Evolutionary conservation across 2,797 vertebrate genomes (phyloP), one percentile per base, ranked within the genome.

Genomic region (Cichlasoma orientale): DNA sequence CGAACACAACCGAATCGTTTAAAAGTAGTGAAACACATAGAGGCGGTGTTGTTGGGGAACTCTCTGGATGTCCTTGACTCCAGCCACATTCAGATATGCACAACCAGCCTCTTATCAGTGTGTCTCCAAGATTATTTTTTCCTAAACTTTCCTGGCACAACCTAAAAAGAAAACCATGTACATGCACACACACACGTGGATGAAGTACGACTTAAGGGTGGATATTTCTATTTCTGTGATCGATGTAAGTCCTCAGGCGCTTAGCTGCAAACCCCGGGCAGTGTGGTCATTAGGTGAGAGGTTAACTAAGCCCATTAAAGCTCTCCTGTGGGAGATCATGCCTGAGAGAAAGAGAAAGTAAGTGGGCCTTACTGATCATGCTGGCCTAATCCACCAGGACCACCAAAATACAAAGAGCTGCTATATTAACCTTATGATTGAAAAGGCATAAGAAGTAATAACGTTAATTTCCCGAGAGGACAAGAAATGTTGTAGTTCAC

Each of bases 291-390:
- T 79, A 61, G 78, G 58, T 18, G 16, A 85, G 78, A 87, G 86
- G 79, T 88, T 82, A 90, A 75, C 74, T 80, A 41, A 76, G 86
- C 78, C 79, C 80, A 91, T 90, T 88, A 90, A 92, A 91, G 75
- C 78, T 68, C 69, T 82, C 79, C 85, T 80, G 41, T 83, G 80
- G 83, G 81, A 86, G 86, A 90, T 72, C 70, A 87, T 77, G 56
- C 75, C 69, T 71, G 71, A 74, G 79, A 84, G 78, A 56, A 57
- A 80, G 79, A 77, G 86, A 89, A 87, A 88, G 85, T 74, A 69
- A 83, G 69, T 36, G 63, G 77, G 73, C 12, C 52, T 59, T 75
- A 76, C 56, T 77, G 79, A 52, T 78, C 70, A 68, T 53, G 70
- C 19, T 53, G 44, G 44, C 7, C 66, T 88, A 84, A 92, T 87